Base-by-base conservation (phyloP, 1,140 invertebrate genomes). In the Zelostemma sp. region DNA sequence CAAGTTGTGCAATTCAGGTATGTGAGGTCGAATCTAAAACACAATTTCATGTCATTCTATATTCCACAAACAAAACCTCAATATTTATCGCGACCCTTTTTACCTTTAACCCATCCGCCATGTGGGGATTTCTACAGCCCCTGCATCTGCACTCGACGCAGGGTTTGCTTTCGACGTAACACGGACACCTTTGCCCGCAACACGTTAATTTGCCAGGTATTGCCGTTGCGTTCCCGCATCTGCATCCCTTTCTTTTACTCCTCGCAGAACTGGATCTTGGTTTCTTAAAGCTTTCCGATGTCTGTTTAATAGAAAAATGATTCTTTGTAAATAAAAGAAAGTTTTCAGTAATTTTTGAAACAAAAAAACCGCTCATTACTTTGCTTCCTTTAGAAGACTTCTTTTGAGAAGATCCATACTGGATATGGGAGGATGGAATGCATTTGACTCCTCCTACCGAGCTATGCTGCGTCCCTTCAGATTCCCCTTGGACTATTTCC, bases 141-240 rank as follows among this genome's bases (percentile, higher is more conserved):
- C 93, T 89, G 85, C 95, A 97, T 79, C 92, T 91, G 84, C 95
- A 97, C 66, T 93, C 93, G 21, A 92, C 87, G 79, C 95, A 97
- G 8, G 93, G 90, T 84, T 93, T 94, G 76, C 90, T 92, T 73
- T 92, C 93, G 51, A 94, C 93, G 84, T 97, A 97, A 86, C 95
- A 97, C 0, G 95, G 94, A 87, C 95, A 97, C 61, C 95, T 87
- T 80, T 97, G 95, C 1, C 95, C 95, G 81, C 95, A 95, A 84
- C 95, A 97, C 0, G 95, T 96, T 46, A 96, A 82, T 82, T 95
- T 96, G 8, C 94, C 94, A 9, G 94, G 94, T 61, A 91, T 91
- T 5, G 92, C 88, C 0, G 94, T 95, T 12, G 94, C 93, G 84
- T 94, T 94, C n/a, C 95, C 95, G 88, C 95, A 97, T 62, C 94